A percentile compares a stretch with the other conserved stretches of the same genome.
Conservation (phyloP, 2,888 invertebrate species). For the Argynnis bischoffii region DNA sequence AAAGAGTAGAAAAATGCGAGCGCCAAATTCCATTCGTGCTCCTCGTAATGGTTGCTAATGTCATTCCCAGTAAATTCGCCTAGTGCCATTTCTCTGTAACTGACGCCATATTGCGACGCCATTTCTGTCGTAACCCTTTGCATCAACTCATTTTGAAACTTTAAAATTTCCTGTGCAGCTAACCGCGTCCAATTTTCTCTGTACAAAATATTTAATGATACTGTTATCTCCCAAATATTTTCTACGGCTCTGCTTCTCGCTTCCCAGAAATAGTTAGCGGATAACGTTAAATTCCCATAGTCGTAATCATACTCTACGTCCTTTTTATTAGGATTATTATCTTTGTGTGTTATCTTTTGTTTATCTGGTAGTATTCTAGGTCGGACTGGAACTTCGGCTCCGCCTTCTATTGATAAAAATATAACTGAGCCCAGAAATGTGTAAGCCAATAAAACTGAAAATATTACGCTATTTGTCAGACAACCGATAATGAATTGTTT, state of each 20-base stretch:
- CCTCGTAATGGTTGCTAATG: constrained; percentile 75
- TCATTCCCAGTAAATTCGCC: constrained; percentile 71
- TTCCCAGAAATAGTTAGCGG: constrained; percentile 78
- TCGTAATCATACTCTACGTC: constrained; percentile 69
- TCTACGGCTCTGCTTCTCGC: constrained; percentile 86
- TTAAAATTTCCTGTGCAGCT: constrained; percentile 89
- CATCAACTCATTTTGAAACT: constrained; percentile 92
- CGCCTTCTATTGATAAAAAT: constrained; percentile 92
- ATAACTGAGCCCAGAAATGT: constrained; percentile 90
- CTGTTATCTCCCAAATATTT: constrained; percentile 96
- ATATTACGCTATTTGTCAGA: constrained; percentile 91
- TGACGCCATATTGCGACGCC: constrained; percentile 83
- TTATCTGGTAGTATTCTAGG: constrained; percentile 77
- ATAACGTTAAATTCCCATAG: constrained; percentile 67
- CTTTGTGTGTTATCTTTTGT: constrained; percentile 78
- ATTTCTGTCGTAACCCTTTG: constrained; percentile 91
- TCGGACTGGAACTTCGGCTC: constrained; percentile 79
- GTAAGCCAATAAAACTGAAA: constrained; percentile 90
- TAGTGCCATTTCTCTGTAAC: constrained; percentile 78
- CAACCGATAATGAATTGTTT: constrained; percentile 87
- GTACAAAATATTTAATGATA: constrained; percentile 92
- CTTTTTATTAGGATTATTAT: constrained; percentile 63
- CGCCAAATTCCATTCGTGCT: constrained; percentile 93
- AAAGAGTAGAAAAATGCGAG: constrained; percentile 96
- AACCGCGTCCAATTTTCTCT: constrained; percentile 94